phyloP scores from a whole-genome alignment of 2,797 vertebrate species.

The Erethizon dorsatum region DNA sequence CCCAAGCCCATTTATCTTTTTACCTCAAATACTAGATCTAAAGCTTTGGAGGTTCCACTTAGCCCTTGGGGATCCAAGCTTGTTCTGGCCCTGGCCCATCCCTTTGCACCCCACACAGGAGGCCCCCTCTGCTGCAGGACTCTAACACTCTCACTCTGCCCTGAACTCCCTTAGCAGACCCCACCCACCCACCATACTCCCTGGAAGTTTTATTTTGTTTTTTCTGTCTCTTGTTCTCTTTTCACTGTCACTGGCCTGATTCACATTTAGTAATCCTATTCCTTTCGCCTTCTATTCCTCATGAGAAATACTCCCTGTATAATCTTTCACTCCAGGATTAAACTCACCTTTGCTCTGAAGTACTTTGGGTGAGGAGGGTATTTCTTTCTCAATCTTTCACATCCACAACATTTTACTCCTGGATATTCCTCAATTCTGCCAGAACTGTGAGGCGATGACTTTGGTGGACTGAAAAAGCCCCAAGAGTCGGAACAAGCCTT shows the following conservation, averaged over 20 bases:
- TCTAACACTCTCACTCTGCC: too few species aligned
- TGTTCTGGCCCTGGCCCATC: neutral
- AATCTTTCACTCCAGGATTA: neutral
- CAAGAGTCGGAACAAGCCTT: accelerated
- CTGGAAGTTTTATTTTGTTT: neutral
- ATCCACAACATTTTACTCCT: neutral
- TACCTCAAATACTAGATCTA: neutral
- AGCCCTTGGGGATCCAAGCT: neutral
- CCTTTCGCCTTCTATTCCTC: neutral
- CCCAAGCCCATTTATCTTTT: neutral
- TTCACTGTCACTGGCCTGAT: neutral
- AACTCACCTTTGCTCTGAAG: neutral
- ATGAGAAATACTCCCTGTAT: neutral
- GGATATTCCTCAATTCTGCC: neutral
- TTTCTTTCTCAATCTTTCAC: neutral
- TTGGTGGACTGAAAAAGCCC: too few species aligned
- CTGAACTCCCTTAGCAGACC: neutral
- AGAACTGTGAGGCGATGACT: neutral
- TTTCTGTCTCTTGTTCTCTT: neutral
- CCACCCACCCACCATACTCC: neutral
- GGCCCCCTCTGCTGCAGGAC: too few species aligned
- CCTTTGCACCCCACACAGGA: accelerated
- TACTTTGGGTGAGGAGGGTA: neutral
- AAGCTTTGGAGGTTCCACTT: neutral
- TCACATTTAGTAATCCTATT: neutral